Evolutionary conservation across 2,888 invertebrate genomes (phyloP).

Genomic region (Sinelater perroti): DNA sequence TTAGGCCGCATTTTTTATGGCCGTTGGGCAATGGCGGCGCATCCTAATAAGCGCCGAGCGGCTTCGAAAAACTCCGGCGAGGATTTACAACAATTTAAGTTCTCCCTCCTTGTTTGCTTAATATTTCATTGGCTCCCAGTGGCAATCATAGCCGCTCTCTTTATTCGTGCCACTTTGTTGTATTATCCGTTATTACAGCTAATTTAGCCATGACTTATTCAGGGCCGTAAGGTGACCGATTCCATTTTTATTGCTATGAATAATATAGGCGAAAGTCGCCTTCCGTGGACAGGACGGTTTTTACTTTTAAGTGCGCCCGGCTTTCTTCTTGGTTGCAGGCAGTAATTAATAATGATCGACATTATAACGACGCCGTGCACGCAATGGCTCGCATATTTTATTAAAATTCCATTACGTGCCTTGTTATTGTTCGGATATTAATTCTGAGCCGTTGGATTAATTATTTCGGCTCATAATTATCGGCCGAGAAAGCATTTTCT

Average conservation of each 20-base stretch:
- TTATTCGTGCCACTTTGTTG: constrained; percentile 4
- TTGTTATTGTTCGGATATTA: constrained; percentile 6
- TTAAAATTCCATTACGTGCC: constrained; percentile 4
- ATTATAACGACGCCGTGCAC: not conserved
- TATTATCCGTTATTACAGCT: not conserved
- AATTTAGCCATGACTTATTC: constrained; percentile 14
- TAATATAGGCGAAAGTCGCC: constrained; percentile 17
- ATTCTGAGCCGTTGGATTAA: too few species aligned
- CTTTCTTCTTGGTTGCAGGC: not conserved
- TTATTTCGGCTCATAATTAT: too few species aligned
- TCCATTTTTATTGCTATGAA: constrained; percentile 12
- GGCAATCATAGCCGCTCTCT: not conserved
- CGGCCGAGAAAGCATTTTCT: too few species aligned
- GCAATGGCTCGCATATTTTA: constrained; percentile 3
- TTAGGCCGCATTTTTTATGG: too few species aligned
- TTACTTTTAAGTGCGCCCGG: not conserved
- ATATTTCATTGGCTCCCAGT: not conserved
- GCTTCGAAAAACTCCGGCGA: too few species aligned
- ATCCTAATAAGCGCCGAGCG: too few species aligned
- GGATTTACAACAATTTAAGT: too few species aligned
- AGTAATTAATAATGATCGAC: not conserved
- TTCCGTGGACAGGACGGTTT: constrained; percentile 13
- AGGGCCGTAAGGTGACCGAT: constrained; percentile 3
- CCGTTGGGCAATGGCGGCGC: too few species aligned
- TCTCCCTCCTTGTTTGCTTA: too few species aligned